These are phyloP conservation scores for Enteromius mattozi DNA, from an alignment of 2,797 vertebrate species.

Conservation along the genomic window DNA sequence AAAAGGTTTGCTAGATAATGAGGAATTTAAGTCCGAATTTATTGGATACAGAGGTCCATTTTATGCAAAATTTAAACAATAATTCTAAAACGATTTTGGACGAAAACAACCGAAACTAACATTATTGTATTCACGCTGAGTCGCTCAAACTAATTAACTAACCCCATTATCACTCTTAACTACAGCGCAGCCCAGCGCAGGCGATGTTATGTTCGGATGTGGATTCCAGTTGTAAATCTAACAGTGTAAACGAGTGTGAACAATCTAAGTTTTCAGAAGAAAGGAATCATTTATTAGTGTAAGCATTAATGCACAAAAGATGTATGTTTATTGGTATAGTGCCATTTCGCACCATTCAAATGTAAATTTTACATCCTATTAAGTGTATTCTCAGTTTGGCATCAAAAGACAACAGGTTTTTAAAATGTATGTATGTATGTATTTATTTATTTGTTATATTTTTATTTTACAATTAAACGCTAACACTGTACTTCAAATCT, in stretches of 20 bases:
- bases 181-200: slow-evolving; percentile 61
- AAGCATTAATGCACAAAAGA: slow-evolving; percentile 51
- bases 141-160: slow-evolving; percentile 77
- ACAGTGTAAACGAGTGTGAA: slow-evolving; percentile 59
- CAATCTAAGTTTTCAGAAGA: slow-evolving; percentile 24
- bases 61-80: no score
- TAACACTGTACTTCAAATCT: background rate
- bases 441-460: background rate
- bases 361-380: slow-evolving; percentile 48
- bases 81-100: background rate
- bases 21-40: background rate
- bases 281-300: slow-evolving; percentile 57
- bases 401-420: background rate
- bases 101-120: slow-evolving; percentile 72
- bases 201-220: slow-evolving; percentile 74
- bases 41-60: background rate
- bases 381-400: slow-evolving; percentile 49
- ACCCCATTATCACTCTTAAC: slow-evolving; percentile 76
- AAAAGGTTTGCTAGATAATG: background rate
- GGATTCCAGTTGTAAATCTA: slow-evolving; percentile 74
- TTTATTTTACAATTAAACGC: background rate
- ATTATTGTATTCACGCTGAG: slow-evolving; percentile 84
- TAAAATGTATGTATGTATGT: background rate
- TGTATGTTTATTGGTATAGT: slow-evolving; percentile 55
- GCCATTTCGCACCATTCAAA: slow-evolving; percentile 50